Evolutionary conservation across 1,140 invertebrate species (phyloP).

Genomic region (Ptiloglossa arizonensis): DNA sequence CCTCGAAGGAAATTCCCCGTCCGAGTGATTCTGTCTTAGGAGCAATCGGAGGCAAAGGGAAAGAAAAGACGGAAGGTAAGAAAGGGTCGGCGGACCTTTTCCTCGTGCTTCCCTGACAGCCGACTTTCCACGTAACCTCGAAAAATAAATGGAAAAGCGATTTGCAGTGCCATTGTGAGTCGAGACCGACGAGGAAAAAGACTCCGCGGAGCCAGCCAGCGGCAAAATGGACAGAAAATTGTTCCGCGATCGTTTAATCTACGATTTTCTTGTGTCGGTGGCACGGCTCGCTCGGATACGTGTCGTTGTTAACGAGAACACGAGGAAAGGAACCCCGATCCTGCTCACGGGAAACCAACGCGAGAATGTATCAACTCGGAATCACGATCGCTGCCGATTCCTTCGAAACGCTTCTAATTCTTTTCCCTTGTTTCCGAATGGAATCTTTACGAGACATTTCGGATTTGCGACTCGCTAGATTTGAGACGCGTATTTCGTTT

Average conservation of each 20-base stretch:
- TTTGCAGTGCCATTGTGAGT: slow-evolving; percentile 29
- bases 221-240: slow-evolving; percentile 12
- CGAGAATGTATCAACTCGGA: not conserved
- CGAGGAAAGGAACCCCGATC: too few relatives aligned
- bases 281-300: not conserved
- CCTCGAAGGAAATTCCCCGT: not conserved
- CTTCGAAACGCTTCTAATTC: too few relatives aligned
- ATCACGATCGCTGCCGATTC: not conserved
- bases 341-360: too few relatives aligned
- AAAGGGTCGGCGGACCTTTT: not conserved
- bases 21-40: slow-evolving; percentile 27
- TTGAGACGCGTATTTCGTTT: too few relatives aligned
- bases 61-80: not conserved
- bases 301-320: not conserved
- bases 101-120: slow-evolving; percentile 3
- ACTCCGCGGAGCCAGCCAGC: not conserved
- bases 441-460: too few relatives aligned
- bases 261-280: not conserved
- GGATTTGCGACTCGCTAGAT: too few relatives aligned
- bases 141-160: slow-evolving; percentile 43
- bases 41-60: slow-evolving; percentile 3
- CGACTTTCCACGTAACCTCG: slow-evolving; percentile 18
- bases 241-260: slow-evolving; percentile 20
- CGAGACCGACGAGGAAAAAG: not conserved
- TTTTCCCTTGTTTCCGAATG: too few relatives aligned